Evolutionary conservation across 2,797 vertebrate species (phyloP), one percentile per base, ranked within the genome.

Genomic region (Acanthornis magna): DNA sequence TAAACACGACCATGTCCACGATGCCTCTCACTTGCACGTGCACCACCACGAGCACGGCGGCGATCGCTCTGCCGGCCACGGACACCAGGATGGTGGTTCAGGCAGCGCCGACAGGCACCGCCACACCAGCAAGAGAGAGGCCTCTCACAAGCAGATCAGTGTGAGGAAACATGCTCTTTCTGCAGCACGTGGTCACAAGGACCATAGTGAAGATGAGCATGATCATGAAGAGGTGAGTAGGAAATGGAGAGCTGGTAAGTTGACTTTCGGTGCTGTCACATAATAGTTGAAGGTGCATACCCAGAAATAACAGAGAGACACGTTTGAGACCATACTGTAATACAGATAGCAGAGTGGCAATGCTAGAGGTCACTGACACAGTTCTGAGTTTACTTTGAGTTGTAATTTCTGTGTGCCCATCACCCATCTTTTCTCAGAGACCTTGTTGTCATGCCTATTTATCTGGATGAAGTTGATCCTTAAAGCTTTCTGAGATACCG

Each of bases 201-300:
- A 98, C 55, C 96, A 93, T 9, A 93, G 62, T 6, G 97, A 96
- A 63, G 68, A 97, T 2, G 92, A 92, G 40, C 98, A 98, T 50
- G 98, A 98, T 21, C 98, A 98, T 9, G 98, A 98, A 60, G 98
- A 99, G 98, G 99, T 99, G 96, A 89, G 97, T 95, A 1, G n/a
- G 26, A 70, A 25, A 5, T 5, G 23, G 17, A 47, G 42, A 55
- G 71, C 36, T 2, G 6, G 11, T 58, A 6, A 45, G 42, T 10
- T 62, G 22, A 8, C 38, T 63, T 73, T 25, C 3, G 0, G 38
- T 42, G 53, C 26, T 51, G 15, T 74, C 75, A 11, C 7, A 0
- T 29, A 14, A 2, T 4, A 14, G 6, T 13, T 25, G n/a, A 25
- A 85, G 43, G 17, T 42, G 29, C 13, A 0, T 19, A 8, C n/a